Evolutionary conservation across 2,113 vertebrate genomes (phyloP).

Genomic region (Platycercus adscitus): DNA sequence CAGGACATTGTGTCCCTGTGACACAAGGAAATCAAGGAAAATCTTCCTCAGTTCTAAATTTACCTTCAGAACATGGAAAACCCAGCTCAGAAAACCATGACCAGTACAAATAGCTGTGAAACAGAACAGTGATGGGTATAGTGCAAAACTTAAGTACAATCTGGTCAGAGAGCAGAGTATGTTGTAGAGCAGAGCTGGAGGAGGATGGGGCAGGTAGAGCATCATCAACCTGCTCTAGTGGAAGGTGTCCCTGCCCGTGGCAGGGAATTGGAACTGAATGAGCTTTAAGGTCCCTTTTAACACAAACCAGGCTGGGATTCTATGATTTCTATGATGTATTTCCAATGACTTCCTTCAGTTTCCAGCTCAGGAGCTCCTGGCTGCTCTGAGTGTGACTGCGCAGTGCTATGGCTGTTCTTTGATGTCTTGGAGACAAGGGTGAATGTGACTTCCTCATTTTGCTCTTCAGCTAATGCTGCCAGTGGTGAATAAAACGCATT

Average conservation of each 20-base stretch:
- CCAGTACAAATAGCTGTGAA: neutral
- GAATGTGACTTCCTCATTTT: neutral
- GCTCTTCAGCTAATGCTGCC: neutral
- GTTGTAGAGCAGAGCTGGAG: neutral
- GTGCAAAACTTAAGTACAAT: neutral
- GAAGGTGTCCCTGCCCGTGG: neutral
- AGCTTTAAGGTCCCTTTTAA: neutral
- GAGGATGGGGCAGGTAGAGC: neutral
- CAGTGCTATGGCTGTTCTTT: neutral
- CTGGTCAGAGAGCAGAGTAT: neutral
- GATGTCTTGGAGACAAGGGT: neutral
- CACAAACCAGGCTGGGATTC: neutral
- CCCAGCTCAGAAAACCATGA: neutral
- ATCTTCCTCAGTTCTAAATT: neutral
- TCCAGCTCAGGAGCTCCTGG: neutral
- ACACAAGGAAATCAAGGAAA: neutral
- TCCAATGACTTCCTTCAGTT: neutral
- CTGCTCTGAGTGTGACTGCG: neutral
- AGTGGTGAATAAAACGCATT: neutral
- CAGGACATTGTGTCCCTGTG: accelerated
- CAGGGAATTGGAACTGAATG: neutral
- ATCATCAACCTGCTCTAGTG: neutral
- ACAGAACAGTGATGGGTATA: neutral
- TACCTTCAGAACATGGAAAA: neutral
- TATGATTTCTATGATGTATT: neutral